Percentiles rank a stretch among this genome's conserved stretches.
phyloP scores from a whole-genome alignment of 2,888 invertebrate species.

The Yponomeuta cagnagella region DNA sequence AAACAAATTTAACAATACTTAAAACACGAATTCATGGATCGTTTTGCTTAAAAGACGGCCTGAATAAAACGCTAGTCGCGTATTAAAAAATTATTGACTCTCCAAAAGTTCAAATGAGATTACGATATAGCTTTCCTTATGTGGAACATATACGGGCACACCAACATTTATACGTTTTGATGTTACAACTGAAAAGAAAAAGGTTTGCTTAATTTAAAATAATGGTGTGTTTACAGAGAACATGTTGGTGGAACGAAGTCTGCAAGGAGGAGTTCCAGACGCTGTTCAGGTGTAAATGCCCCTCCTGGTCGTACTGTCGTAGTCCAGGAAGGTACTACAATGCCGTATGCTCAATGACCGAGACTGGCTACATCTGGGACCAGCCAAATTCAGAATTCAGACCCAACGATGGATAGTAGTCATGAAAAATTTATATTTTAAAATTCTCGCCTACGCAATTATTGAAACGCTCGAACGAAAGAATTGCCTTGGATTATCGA shows the following conservation, averaged over 20 bases:
- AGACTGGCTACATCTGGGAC: constrained; percentile 93
- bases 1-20: neutral
- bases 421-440: neutral
- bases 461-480: neutral
- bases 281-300: constrained; percentile 90
- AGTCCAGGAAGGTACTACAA: constrained; percentile 93
- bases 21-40: too few relatives aligned
- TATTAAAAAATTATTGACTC: too few relatives aligned
- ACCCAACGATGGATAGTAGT: constrained; percentile 37
- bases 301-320: constrained; percentile 91
- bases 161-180: too few relatives aligned
- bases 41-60: neutral
- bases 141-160: too few relatives aligned
- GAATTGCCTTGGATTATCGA: constrained; percentile 23
- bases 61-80: neutral
- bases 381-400: constrained; percentile 79
- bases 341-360: constrained; percentile 92
- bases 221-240: constrained; percentile 77
- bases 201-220: neutral
- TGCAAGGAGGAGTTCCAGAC: constrained; percentile 94
- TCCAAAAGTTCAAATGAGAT: too few relatives aligned
- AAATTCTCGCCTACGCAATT: neutral
- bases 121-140: too few relatives aligned
- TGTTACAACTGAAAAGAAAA: too few relatives aligned
- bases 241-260: constrained; percentile 95